These are phyloP conservation scores for Caenorhabditis drosophilae DNA, from an alignment of 2,888 invertebrate genomes.

Conservation along the genomic window DNA sequence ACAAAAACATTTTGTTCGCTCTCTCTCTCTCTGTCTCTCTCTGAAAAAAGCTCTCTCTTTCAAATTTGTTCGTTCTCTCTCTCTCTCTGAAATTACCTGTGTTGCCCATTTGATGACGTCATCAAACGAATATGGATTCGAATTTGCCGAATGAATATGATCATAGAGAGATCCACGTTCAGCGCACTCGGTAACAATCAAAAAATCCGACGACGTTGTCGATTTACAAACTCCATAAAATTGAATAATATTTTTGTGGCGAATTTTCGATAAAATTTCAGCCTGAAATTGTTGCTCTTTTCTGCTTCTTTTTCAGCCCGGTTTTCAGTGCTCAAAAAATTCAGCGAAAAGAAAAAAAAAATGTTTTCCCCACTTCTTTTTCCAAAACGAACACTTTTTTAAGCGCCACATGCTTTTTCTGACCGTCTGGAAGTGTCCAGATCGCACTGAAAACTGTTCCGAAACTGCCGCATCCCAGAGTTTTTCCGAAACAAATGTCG, in stretches of 20 bases:
- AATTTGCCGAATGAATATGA: slow-evolving; percentile 54
- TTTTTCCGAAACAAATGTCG: slow-evolving; percentile 49
- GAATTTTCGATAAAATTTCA: slow-evolving; percentile 59
- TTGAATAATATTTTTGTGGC: slow-evolving; percentile 62
- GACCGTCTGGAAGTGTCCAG: slow-evolving; percentile 41
- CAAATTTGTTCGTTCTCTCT: no score
- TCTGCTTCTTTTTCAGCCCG: no score
- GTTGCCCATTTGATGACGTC: slow-evolving; percentile 81
- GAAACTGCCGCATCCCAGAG: slow-evolving; percentile 54
- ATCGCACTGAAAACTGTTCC: slow-evolving; percentile 55
- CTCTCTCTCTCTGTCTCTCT: no score
- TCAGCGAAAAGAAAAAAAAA: neutral
- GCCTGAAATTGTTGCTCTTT: slow-evolving; percentile 45
- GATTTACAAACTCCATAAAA: slow-evolving; percentile 61
- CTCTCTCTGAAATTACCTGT: no score
- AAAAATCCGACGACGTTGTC: slow-evolving; percentile 58
- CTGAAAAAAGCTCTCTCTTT: no score
- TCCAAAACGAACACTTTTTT: slow-evolving; percentile 65
- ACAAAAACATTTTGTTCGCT: no score
- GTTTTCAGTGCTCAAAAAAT: no score
- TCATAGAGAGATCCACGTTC: slow-evolving; percentile 59
- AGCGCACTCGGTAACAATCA: slow-evolving; percentile 63
- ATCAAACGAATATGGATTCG: slow-evolving; percentile 15
- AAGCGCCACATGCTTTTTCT: slow-evolving; percentile 38
- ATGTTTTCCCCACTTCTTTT: slow-evolving; percentile 46